phyloP scores from a whole-genome alignment of 2,888 invertebrate genomes.

The Sesamia inferens region DNA sequence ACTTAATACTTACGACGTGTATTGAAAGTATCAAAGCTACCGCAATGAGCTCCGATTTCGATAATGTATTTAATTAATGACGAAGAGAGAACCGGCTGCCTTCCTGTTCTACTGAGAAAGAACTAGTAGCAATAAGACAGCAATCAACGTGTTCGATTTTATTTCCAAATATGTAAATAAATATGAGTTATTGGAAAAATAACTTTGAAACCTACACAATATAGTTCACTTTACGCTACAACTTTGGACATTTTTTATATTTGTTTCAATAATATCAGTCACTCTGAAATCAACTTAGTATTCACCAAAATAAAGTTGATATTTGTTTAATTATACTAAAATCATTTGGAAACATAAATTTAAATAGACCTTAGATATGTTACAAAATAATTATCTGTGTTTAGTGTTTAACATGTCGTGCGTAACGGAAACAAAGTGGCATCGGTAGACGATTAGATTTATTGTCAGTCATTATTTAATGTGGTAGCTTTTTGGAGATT shows the following conservation, averaged over 20 bases:
- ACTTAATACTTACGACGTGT: slow-evolving; percentile 43
- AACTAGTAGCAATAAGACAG: slow-evolving; percentile 68
- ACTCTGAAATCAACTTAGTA: background rate
- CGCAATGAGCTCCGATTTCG: slow-evolving; percentile 64
- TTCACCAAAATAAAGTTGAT: background rate
- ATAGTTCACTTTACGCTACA: background rate
- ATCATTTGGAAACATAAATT: background rate
- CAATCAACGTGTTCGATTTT: background rate
- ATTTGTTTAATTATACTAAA: background rate
- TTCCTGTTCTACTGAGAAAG: slow-evolving; percentile 76
- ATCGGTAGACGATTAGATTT: slow-evolving; percentile 60
- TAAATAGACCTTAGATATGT: slow-evolving; percentile 43
- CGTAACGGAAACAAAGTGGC: slow-evolving; percentile 62
- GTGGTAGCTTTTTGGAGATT: slow-evolving; percentile 47
- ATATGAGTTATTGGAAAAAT: background rate
- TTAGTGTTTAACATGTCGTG: slow-evolving; percentile 37
- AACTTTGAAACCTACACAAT: background rate
- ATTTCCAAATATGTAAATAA: background rate
- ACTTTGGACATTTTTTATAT: background rate
- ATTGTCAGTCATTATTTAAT: slow-evolving; percentile 61
- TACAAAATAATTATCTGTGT: slow-evolving; percentile 72
- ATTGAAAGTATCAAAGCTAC: slow-evolving; percentile 68
- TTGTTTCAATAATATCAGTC: background rate
- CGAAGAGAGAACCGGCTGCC: slow-evolving; percentile 72
- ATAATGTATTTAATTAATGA: slow-evolving; percentile 79